Evolutionary conservation across 2,797 vertebrate species (phyloP), one percentile per base, ranked within the genome.

Genomic region (Poliocrania exsul): DNA sequence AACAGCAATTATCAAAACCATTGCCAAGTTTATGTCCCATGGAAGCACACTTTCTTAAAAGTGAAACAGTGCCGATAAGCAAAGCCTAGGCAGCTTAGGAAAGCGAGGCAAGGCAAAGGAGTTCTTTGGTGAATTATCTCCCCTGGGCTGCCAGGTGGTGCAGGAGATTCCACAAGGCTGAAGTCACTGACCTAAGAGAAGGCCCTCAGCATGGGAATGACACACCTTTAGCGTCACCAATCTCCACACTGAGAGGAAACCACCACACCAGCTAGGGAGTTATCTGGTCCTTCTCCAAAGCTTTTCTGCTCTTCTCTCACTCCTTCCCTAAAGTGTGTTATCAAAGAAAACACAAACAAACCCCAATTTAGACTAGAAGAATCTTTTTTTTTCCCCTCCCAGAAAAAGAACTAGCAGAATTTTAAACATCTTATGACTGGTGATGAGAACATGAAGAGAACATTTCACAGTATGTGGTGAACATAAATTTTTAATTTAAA

Each of bases 1-100:
- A 96, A 93, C 14, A 95, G 64, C 83, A 95, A 90, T 95, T 96
- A 95, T 50, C 90, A 92, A 95, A 95, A 94, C 44, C 75, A 88
- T 81, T 97, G 95, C 91, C 96, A 97, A 97, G 93, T 90, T 91
- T 86, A 53, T 46, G 88, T 86, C 60, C 84, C 61, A 73, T 2
- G 15, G 88, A 97, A 83, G 67, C 83, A 85, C 20, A 23, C 78
- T 94, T 93, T 73, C 91, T 93, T 79, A 90, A 94, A 90, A 94
- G 67, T 79, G 90, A 92, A 81, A 83, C 1, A 11, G 64, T 51
- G 71, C 86, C 2, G 75, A 95, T 94, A 96, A 97, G 86, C 6
- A 42, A 93, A 75, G 33, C 31, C 3, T 1, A 28, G 54, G 17
- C 79, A 67, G 57, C 80, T 90, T 70, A 85, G 77, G 74, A 86